Base-by-base conservation (phyloP, 2,797 vertebrate species). In the Coluber constrictor region DNA sequence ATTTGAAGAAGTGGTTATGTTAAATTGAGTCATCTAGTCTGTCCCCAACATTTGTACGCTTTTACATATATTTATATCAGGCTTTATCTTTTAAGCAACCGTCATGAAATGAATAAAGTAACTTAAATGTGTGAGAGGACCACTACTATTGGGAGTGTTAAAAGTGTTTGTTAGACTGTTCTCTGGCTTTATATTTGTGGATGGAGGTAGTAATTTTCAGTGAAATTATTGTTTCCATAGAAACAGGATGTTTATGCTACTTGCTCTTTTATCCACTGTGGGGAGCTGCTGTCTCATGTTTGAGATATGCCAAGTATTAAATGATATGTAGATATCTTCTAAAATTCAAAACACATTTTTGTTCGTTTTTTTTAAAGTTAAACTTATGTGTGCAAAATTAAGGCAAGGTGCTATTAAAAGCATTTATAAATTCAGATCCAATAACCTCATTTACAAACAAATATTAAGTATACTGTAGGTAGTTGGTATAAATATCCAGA, bases 221-320 rank as follows among this genome's bases (percentile, higher is more conserved):
- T 12, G 16, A 32, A 15, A 59, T 51, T 59, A 51, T 27, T 88
- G 51, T 61, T 87, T 83, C 87, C 66, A 83, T 55, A 43, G 86
- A 55, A 91, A n/a, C 20, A n/a, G 15, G 66, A 23, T 83, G 66
- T 83, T 70, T 57, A 79, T 91, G 37, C n/a, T 87, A 91, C 56
- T 90, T 93, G 87, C 47, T 83, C 8, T 86, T 93, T 93, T 61
- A 57, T 91, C 90, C 92, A 91, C 92, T 91, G 25, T 93, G 90
- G 87, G 90, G 86, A 93, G 86, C 86, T 91, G 29, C 56, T 93
- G 54, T 51, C 59, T 93, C 51, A 27, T 61, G 27, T 91, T 89
- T 88, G 51, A 83, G 32, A 63, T 63, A 57, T 63, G 60, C 27
- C 27, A 74, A 70, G 59, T 60, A n/a, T 79, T 90, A 88, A 91